Conservation (phyloP, 2,113 vertebrate genomes). For the Phrynocephalus versicolor region DNA sequence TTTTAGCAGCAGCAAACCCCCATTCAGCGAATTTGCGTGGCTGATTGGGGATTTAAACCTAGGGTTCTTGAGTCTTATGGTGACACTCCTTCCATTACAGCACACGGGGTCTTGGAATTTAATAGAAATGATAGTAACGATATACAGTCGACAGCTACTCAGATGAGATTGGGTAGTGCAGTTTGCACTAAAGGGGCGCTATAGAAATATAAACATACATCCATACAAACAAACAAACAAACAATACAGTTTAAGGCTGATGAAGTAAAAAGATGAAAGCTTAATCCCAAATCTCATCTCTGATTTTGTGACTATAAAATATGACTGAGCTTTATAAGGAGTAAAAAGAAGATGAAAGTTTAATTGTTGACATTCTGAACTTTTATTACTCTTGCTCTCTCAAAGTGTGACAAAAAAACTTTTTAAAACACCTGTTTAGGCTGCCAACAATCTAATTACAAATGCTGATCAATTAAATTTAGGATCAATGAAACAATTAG, state of each 20-base stretch:
- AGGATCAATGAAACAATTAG: background rate
- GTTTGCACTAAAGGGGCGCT: no score
- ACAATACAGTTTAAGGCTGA: background rate
- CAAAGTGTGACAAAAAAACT: background rate
- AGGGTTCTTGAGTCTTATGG: no score
- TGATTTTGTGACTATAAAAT: no score
- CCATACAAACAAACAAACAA: no score
- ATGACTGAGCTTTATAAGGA: background rate
- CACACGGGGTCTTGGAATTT: no score
- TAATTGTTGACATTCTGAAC: background rate
- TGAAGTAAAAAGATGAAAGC: background rate
- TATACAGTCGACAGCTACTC: background rate
- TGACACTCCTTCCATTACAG: no score
- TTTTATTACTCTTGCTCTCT: background rate
- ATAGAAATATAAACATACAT: no score
- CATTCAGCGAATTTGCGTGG: no score
- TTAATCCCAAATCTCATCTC: no score
- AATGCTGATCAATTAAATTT: background rate
- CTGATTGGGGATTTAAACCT: no score
- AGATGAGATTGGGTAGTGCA: background rate
- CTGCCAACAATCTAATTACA: background rate
- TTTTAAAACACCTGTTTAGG: background rate
- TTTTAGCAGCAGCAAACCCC: no score
- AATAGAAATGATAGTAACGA: background rate
- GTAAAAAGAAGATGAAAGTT: background rate